Conservation (phyloP, 1,140 invertebrate species). For the Lucilia cuprina region DNA sequence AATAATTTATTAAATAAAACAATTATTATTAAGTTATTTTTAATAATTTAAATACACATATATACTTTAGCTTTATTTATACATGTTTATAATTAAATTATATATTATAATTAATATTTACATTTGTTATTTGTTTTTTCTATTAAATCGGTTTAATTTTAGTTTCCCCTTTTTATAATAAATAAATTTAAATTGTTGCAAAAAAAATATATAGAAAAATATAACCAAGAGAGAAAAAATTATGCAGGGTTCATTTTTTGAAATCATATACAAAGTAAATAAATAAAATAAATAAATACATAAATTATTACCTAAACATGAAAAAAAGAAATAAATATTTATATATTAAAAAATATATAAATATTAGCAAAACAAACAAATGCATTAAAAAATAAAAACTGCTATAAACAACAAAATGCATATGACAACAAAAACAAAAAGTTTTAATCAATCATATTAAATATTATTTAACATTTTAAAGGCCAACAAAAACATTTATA, state of each 20-base stretch:
- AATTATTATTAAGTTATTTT: neutral
- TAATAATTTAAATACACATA: neutral
- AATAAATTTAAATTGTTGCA: neutral
- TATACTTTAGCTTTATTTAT: neutral
- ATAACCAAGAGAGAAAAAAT: neutral
- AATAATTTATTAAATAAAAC: neutral
- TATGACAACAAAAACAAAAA: too few relatives aligned
- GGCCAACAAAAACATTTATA: too few relatives aligned
- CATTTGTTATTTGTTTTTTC: neutral
- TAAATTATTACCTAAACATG: too few relatives aligned
- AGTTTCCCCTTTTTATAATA: neutral
- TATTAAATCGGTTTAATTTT: neutral
- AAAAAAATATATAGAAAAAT: neutral
- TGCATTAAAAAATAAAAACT: too few relatives aligned
- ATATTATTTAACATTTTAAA: too few relatives aligned
- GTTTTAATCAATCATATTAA: too few relatives aligned
- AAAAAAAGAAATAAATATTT: neutral
- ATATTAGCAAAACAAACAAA: too few relatives aligned
- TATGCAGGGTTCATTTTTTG: slow-evolving; percentile 1
- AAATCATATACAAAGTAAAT: neutral
- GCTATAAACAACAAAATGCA: too few relatives aligned
- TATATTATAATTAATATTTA: neutral
- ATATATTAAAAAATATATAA: neutral
- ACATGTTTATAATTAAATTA: neutral
- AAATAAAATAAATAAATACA: too few relatives aligned